Percentiles rank a stretch among this genome's conserved stretches.
Conservation (phyloP, 2,888 invertebrate species). For the Nephrocerus scutellatus region DNA sequence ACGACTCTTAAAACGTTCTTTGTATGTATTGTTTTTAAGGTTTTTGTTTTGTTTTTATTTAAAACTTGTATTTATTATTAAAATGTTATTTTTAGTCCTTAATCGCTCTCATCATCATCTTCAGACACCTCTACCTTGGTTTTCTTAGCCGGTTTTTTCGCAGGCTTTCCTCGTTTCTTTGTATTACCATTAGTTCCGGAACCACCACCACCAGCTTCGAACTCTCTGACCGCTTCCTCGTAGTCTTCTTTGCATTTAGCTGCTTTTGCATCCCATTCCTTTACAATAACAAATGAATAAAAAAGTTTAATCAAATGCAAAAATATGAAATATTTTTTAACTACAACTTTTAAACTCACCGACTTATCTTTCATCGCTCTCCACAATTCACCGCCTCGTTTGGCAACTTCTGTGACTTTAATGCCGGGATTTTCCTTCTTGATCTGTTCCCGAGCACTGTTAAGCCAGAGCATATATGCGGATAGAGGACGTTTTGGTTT, state of each 20-base stretch:
- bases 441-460: constrained; percentile 77
- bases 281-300: neutral
- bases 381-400: constrained; percentile 95
- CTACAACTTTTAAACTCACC: constrained; percentile 51
- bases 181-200: constrained; percentile 49
- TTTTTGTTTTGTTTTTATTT: constrained; percentile 18
- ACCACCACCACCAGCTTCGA: constrained; percentile 68
- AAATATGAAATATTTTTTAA: neutral
- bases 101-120: constrained; percentile 56
- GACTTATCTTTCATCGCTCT: constrained; percentile 80
- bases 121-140: constrained; percentile 55
- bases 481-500: constrained; percentile 90
- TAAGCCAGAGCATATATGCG: constrained; percentile 94
- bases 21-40: constrained; percentile 20
- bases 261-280: constrained; percentile 90
- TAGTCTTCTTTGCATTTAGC: constrained; percentile 85
- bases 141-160: constrained; percentile 49
- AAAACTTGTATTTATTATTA: constrained; percentile 15
- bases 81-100: constrained; percentile 36
- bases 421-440: constrained; percentile 88
- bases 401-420: constrained; percentile 85
- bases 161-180: constrained; percentile 49
- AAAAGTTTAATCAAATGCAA: too few relatives aligned
- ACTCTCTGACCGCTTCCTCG: constrained; percentile 80
- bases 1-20: too few relatives aligned